Percentiles rank a stretch among this genome's conserved stretches.
phyloP scores from a whole-genome alignment of 2,113 vertebrate species.

The Leuciscus idus region DNA sequence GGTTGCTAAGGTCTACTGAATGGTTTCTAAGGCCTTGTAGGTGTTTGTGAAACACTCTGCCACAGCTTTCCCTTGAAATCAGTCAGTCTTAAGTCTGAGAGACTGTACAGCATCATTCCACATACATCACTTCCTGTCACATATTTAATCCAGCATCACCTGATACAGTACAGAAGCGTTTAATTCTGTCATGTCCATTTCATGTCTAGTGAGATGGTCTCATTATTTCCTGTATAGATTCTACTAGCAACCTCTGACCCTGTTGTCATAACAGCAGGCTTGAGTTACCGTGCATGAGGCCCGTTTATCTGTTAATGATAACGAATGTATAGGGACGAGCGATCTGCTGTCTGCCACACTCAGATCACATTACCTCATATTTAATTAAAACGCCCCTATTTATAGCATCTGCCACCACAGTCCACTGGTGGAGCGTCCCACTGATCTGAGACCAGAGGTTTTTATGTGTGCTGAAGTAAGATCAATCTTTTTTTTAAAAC shows the following conservation, averaged over 20 bases:
- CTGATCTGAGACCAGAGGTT: slow-evolving; percentile 11
- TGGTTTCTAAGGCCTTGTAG: background rate
- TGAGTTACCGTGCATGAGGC: slow-evolving; percentile 37
- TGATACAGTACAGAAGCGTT: background rate
- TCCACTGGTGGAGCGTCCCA: background rate
- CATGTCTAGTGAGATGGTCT: background rate
- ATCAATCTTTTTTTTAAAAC: background rate
- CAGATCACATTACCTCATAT: slow-evolving; percentile 63
- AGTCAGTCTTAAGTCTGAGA: background rate
- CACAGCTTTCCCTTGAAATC: background rate
- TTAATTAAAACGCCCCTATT: slow-evolving; percentile 64
- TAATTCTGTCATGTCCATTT: slow-evolving; percentile 18
- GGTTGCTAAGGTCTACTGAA: background rate
- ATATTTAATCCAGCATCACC: background rate
- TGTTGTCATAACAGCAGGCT: slow-evolving; percentile 60
- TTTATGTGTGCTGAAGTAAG: slow-evolving; percentile 2
- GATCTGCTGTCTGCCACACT: slow-evolving; percentile 47
- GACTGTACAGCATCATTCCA: background rate
- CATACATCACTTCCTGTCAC: background rate
- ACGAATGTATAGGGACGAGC: slow-evolving; percentile 30
- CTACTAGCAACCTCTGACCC: slow-evolving; percentile 46
- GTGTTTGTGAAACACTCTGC: background rate
- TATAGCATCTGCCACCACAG: slow-evolving; percentile 57
- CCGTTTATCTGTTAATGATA: slow-evolving; percentile 53
- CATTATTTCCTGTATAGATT: slow-evolving; percentile 30